Evolutionary conservation across 2,797 vertebrate genomes (phyloP).

Genomic region (Paratrypauchen microcephalus): DNA sequence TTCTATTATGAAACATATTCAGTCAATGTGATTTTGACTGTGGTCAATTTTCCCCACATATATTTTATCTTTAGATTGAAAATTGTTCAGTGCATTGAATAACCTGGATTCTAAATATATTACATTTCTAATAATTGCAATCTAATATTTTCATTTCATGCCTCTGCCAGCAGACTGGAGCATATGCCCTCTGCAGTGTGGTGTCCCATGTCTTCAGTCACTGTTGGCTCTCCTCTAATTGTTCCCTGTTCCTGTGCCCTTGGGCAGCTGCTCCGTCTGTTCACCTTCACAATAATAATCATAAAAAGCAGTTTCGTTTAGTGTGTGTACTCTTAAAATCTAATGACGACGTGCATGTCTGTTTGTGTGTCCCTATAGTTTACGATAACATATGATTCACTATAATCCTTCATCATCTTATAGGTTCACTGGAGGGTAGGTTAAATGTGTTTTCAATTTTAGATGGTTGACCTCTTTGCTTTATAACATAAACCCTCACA

Average conservation of each 20-base stretch:
- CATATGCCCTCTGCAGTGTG: constrained; percentile 15
- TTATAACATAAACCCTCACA: neutral
- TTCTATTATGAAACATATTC: neutral
- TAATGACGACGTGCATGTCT: constrained; percentile 11
- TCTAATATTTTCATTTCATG: neutral
- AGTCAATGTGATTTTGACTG: neutral
- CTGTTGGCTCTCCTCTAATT: constrained; percentile 66
- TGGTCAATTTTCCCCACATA: too few species aligned
- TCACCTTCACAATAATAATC: constrained; percentile 69
- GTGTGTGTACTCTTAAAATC: constrained; percentile 27
- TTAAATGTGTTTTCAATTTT: neutral
- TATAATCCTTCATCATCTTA: constrained; percentile 57
- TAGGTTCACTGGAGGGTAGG: constrained; percentile 12
- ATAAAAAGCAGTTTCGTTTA: constrained; percentile 47
- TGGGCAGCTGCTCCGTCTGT: constrained; percentile 68
- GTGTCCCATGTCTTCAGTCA: constrained; percentile 56
- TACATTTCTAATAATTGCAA: neutral
- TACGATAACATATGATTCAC: constrained; percentile 72
- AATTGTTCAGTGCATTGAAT: neutral
- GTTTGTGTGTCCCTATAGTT: constrained; percentile 48
- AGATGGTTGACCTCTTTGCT: neutral
- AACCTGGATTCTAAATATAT: neutral
- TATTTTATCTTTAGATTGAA: neutral
- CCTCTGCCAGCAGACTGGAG: neutral
- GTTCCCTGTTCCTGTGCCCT: constrained; percentile 78